Evolutionary conservation across 2,113 vertebrate species (phyloP).

Genomic region (Apodemus sylvaticus): DNA sequence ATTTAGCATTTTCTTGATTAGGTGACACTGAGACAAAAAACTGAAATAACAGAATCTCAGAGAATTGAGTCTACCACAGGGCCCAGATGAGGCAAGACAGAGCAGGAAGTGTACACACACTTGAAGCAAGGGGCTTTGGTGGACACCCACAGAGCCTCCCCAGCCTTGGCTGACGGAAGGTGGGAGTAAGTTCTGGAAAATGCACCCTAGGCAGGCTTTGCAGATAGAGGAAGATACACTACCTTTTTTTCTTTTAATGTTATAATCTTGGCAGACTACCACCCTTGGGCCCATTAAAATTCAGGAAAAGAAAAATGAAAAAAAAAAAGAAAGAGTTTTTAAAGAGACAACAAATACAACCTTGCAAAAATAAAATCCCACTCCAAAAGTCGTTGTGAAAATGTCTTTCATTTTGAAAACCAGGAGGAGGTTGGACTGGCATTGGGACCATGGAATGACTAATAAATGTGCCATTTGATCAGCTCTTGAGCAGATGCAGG

Average conservation of each 20-base stretch:
- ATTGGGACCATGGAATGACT: neutral
- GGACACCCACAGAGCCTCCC: neutral
- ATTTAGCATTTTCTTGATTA: constrained; percentile 73
- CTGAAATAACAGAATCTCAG: constrained; percentile 62
- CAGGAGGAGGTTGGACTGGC: constrained; percentile 27
- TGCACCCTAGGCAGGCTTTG: neutral
- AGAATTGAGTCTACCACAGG: constrained; percentile 15
- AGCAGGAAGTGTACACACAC: neutral
- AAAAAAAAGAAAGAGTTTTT: neutral
- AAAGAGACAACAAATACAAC: constrained; percentile 68
- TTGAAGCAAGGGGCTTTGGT: neutral
- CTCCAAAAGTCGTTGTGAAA: constrained; percentile 36
- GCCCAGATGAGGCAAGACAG: constrained; percentile 59
- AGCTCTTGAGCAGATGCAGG: neutral
- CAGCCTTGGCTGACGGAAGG: neutral
- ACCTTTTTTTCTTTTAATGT: constrained; percentile 51
- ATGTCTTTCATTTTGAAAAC: constrained; percentile 60
- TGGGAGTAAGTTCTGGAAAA: constrained; percentile 58
- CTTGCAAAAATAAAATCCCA: constrained; percentile 70
- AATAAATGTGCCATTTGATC: neutral
- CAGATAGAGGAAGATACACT: neutral
- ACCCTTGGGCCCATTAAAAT: constrained; percentile 67
- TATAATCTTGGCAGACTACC: constrained; percentile 63
- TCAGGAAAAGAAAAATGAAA: constrained; percentile 21
- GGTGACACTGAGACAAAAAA: constrained; percentile 63